These are phyloP conservation scores for Trogon surrucura DNA, from an alignment of 2,113 vertebrate species.

Conservation along the genomic window DNA sequence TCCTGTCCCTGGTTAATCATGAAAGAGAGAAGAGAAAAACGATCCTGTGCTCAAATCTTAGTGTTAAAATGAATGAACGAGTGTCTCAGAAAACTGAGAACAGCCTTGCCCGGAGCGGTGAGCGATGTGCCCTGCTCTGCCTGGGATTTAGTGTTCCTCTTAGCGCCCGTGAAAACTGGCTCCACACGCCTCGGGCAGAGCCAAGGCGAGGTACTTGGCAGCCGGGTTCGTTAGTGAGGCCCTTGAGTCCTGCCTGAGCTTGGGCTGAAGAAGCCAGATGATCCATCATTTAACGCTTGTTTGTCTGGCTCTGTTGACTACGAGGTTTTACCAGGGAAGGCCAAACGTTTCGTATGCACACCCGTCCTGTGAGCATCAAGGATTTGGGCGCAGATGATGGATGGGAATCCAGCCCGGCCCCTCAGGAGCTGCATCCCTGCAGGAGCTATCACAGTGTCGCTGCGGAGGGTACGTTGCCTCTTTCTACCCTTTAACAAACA, in stretches of 20 bases:
- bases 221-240: accelerated
- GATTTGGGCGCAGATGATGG: neutral
- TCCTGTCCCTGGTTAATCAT: neutral
- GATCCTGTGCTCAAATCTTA: neutral
- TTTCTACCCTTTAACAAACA: neutral
- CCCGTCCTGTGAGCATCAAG: neutral
- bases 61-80: neutral
- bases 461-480: neutral
- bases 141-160: neutral
- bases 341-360: accelerated
- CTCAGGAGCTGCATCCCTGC: neutral
- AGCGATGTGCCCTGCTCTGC: neutral
- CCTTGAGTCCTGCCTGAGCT: neutral
- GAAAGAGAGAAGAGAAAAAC: neutral
- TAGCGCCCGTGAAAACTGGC: neutral
- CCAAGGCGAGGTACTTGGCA: constrained; percentile 10
- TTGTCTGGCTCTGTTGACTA: neutral
- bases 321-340: neutral
- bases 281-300: neutral
- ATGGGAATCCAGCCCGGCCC: neutral
- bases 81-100: neutral
- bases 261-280: neutral
- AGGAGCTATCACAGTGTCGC: neutral
- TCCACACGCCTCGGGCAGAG: neutral
- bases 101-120: neutral